phyloP scores from a whole-genome alignment of 2,888 invertebrate genomes.

The Drosophila aldrichi region DNA sequence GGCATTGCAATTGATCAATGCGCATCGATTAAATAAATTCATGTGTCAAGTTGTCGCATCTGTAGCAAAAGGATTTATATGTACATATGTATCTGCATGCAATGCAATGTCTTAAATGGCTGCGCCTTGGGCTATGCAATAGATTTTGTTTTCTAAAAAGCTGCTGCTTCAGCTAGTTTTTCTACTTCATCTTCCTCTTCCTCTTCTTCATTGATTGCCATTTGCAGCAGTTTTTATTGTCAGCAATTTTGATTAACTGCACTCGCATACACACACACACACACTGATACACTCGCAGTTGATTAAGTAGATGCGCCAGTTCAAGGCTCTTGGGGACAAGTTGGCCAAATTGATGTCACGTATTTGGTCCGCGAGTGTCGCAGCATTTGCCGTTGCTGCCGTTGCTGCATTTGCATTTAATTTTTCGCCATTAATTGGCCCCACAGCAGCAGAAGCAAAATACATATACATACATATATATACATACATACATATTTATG shows the following conservation, averaged over 20 bases:
- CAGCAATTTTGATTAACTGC: slow-evolving; percentile 37
- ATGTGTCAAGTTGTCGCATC: background rate
- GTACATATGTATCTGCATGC: too few relatives aligned
- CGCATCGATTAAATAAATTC: background rate
- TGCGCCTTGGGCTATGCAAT: slow-evolving; percentile 24
- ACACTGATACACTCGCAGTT: slow-evolving; percentile 6
- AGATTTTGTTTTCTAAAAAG: slow-evolving; percentile 6
- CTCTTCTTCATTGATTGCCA: slow-evolving; percentile 19
- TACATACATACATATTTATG: background rate
- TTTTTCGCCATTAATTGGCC: slow-evolving; percentile 57
- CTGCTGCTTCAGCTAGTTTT: slow-evolving; percentile 5
- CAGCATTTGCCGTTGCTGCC: slow-evolving; percentile 19
- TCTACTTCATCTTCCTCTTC: slow-evolving; percentile 2
- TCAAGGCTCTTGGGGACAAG: slow-evolving; percentile 42
- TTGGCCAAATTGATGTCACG: slow-evolving; percentile 58
- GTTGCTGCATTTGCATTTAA: slow-evolving; percentile 45
- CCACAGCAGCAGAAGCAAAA: slow-evolving; percentile 40
- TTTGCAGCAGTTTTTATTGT: slow-evolving; percentile 31
- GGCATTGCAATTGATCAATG: background rate
- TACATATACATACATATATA: background rate
- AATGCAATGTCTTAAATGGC: background rate
- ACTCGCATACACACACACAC: slow-evolving; percentile 1
- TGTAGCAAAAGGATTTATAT: background rate
- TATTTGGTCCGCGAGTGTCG: slow-evolving; percentile 38
- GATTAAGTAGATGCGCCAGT: slow-evolving; percentile 39